These are phyloP conservation scores for Sanderia malayensis DNA, from an alignment of 30 jellyfish, hydroid and myxozoan genomes.

Conservation along the genomic window DNA sequence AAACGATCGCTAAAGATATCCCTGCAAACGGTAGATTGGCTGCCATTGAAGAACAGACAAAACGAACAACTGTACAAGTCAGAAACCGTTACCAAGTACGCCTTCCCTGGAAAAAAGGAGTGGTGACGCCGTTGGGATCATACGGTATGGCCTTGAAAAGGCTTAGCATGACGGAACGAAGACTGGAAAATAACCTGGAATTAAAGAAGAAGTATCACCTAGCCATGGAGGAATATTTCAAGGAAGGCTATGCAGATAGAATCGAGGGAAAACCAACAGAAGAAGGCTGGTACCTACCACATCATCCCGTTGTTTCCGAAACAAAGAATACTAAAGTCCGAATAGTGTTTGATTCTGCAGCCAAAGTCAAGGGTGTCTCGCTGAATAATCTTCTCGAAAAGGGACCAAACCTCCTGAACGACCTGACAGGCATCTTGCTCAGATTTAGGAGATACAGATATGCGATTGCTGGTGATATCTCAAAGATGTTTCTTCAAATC, in stretches of 20 bases:
- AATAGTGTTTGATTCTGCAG: conserved; percentile 42
- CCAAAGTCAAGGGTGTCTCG: conserved; percentile 31
- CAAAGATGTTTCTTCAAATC: conserved; percentile 44
- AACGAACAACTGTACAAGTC: too few relatives aligned
- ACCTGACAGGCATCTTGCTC: conserved; percentile 36
- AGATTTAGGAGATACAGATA: conserved; percentile 32
- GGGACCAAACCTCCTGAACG: conserved; percentile 40
- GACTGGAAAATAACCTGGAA: too few relatives aligned
- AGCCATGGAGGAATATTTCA: too few relatives aligned
- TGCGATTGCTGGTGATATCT: conserved; percentile 34
- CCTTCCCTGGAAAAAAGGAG: background rate
- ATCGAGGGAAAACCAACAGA: too few relatives aligned
- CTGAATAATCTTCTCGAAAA: conserved; percentile 11
- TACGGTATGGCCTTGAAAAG: conserved; percentile 17
- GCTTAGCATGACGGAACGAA: conserved; percentile 5
- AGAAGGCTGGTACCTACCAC: conserved; percentile 43
- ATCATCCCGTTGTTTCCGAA: background rate
- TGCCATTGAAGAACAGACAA: conserved; percentile 6
- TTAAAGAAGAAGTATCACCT: too few relatives aligned
- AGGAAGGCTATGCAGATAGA: too few relatives aligned
- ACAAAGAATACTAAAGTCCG: conserved; percentile 25
- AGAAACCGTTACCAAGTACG: too few relatives aligned
- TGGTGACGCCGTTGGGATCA: conserved; percentile 10
- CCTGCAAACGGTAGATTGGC: conserved; percentile 21
- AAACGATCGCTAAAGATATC: conserved; percentile 24